A percentile compares a stretch with the other conserved stretches of the same genome.
Conservation (phyloP, 64 coral and sea anemone genomes). For the Actinia tenebrosa region DNA sequence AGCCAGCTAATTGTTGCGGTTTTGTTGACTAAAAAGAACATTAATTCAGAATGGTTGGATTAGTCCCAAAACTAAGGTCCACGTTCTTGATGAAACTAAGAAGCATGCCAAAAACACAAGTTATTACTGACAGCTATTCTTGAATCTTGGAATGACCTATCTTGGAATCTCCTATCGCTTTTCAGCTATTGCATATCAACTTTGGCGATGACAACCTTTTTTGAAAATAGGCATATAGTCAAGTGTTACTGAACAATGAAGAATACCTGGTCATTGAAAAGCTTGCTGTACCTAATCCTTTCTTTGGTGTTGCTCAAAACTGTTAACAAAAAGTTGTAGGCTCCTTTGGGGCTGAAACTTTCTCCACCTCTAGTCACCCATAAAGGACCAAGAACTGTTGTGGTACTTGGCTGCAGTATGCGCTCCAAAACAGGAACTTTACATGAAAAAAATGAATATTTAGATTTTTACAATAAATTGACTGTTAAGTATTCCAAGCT, state of each 20-base stretch:
- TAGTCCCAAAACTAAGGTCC: too few species aligned
- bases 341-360: slow-evolving; percentile 87
- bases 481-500: background rate
- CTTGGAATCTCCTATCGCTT: too few species aligned
- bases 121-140: too few species aligned
- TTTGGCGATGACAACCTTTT: too few species aligned
- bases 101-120: too few species aligned
- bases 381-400: slow-evolving; percentile 72
- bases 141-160: too few species aligned
- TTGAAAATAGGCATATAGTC: background rate
- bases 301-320: slow-evolving; percentile 60
- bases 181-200: too few species aligned
- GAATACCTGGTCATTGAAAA: slow-evolving; percentile 68
- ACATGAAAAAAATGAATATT: slow-evolving; percentile 13
- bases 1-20: too few species aligned
- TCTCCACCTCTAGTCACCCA: slow-evolving; percentile 90
- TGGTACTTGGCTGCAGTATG: slow-evolving; percentile 75
- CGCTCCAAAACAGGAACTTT: slow-evolving; percentile 72
- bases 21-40: too few species aligned
- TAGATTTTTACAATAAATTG: background rate
- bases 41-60: too few species aligned
- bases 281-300: slow-evolving; percentile 75
- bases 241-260: background rate
- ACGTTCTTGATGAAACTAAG: too few species aligned
- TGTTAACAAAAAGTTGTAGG: slow-evolving; percentile 65